These are phyloP conservation scores for Acleris holmiana DNA, from an alignment of 2,888 invertebrate genomes.

Conservation along the genomic window DNA sequence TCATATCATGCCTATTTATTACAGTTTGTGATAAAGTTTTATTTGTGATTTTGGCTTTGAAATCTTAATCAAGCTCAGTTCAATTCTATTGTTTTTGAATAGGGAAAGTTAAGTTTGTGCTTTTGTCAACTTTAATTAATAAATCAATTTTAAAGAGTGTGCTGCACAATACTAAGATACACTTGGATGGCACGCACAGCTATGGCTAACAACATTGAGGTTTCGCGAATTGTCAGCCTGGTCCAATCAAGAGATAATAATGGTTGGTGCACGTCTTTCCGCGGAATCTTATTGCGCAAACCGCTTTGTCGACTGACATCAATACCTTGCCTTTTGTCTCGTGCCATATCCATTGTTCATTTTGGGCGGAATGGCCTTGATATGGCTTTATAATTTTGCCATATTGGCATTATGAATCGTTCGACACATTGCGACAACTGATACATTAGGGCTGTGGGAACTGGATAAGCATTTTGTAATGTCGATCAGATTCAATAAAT, in stretches of 20 bases:
- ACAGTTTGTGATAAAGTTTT: neutral
- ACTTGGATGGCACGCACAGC: neutral
- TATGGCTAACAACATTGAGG: constrained; percentile 48
- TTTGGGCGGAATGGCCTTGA: constrained; percentile 73
- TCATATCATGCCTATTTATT: constrained; percentile 17
- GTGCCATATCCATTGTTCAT: constrained; percentile 79
- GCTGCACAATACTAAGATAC: too few relatives aligned
- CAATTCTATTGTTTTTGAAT: too few relatives aligned
- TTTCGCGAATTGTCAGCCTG: constrained; percentile 74
- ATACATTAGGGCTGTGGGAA: constrained; percentile 4
- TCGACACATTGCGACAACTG: constrained; percentile 38
- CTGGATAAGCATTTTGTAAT: neutral
- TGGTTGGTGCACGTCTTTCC: constrained; percentile 81
- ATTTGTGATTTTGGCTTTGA: too few relatives aligned
- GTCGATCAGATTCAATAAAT: neutral
- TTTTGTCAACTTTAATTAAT: too few relatives aligned
- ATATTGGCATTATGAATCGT: constrained; percentile 57
- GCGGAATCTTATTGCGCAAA: constrained; percentile 82
- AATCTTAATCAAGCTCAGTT: too few relatives aligned
- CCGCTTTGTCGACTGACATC: constrained; percentile 80
- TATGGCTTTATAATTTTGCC: constrained; percentile 69
- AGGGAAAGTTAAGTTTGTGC: too few relatives aligned
- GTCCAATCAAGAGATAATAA: constrained; percentile 78
- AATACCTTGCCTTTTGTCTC: constrained; percentile 79
- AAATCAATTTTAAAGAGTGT: too few relatives aligned